Evolutionary conservation across 2,888 invertebrate species (phyloP), one percentile per base, ranked within the genome.

Genomic region (Chrysopilus asiliformis): DNA sequence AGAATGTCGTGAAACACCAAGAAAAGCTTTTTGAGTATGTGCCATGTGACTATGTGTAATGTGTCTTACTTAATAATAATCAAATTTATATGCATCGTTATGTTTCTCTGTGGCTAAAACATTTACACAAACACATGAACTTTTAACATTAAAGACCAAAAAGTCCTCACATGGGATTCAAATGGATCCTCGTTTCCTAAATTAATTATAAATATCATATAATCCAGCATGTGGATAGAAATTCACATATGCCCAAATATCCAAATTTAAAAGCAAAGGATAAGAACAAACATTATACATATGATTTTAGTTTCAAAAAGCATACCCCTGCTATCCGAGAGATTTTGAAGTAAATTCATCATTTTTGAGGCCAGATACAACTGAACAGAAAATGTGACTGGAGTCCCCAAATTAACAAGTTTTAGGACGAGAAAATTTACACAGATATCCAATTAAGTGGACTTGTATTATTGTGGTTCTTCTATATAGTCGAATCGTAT

Each of bases 51-150:
- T n/a, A n/a, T n/a, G 24, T 19, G 28, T 40, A 49, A 51, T 49
- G 47, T 51, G 45, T 49, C 49, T 47, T 53, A 53, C 52, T 54
- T 54, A 54, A 54, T 54, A 54, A 54, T 55, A 55, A 54, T 54
- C 55, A 54, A 55, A 54, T 54, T 54, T 54, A 54, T 54, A 54
- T 54, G 57, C 56, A 56, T 54, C 54, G 57, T 57, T 57, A 56
- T 56, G 55, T 55, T 49, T 50, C 53, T 50, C 49, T 49, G 49
- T 49, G 49, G 45, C 47, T 38, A 43, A 42, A 40, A 45, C 32
- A 43, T 46, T 45, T 37, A 42, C 39, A 43, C 42, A 48, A 43
- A 45, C 50, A 47, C 50, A n/a, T n/a, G n/a, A n/a, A n/a, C n/a
- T n/a, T n/a, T n/a, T n/a, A n/a, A n/a, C n/a, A 54, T 51, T 53